Conservation (phyloP, 2,888 invertebrate genomes). For the Cheilosia urbana region DNA sequence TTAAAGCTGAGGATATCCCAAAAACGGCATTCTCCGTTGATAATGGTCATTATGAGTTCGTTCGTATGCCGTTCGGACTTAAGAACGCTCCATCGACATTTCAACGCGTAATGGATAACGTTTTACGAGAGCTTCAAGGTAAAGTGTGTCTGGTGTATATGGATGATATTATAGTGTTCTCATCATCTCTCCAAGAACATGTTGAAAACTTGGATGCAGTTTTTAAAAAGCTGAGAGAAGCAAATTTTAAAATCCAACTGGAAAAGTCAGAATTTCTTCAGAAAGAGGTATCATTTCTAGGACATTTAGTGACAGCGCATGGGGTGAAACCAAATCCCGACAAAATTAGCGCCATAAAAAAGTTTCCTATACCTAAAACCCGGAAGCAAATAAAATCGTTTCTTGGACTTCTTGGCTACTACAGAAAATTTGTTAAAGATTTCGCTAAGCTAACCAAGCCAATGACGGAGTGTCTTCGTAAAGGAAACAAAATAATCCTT, state of each 20-base stretch:
- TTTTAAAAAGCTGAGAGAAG: conserved; percentile 66
- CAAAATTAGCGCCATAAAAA: conserved; percentile 75
- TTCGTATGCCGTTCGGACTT: conserved; percentile 31
- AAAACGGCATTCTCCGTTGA: conserved; percentile 70
- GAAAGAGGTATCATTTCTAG: conserved; percentile 77
- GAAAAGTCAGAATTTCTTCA: conserved; percentile 77
- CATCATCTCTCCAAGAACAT: conserved; percentile 77
- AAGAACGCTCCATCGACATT: conserved; percentile 64
- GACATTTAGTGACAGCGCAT: conserved; percentile 78
- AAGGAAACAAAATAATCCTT: no score
- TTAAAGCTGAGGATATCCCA: conserved; percentile 48
- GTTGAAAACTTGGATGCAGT: conserved; percentile 71
- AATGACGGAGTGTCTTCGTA: no score
- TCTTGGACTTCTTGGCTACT: no score
- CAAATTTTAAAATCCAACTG: conserved; percentile 76
- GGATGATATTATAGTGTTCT: conserved; percentile 78
- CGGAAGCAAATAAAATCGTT: no score
- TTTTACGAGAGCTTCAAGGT: no score
- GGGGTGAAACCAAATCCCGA: conserved; percentile 78
- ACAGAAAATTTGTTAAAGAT: no score
- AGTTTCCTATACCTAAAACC: no score
- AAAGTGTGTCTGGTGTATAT: conserved; percentile 78
- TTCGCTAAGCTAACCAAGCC: no score
- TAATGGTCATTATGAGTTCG: conserved; percentile 56
- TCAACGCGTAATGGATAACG: conserved; percentile 77